Conservation (phyloP, 2,113 vertebrate species). For the Procapra przewalskii region DNA sequence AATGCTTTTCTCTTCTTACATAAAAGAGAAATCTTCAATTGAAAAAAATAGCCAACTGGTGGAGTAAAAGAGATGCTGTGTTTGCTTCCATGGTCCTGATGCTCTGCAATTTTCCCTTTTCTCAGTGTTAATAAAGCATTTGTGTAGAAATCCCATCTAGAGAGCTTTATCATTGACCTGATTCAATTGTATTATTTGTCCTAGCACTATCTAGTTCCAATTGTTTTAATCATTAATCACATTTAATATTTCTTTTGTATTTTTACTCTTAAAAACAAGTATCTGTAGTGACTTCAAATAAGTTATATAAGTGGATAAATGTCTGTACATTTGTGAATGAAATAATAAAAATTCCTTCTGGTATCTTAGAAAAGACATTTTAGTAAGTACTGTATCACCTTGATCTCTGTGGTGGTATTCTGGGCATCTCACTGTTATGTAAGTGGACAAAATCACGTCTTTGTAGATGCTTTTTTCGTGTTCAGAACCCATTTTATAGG, state of each 20-base stretch:
- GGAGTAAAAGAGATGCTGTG: constrained; percentile 23
- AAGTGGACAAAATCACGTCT: neutral
- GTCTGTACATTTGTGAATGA: neutral
- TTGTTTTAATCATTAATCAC: neutral
- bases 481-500: neutral
- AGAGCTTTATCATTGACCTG: constrained; percentile 42
- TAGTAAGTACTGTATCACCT: neutral
- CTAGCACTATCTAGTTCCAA: neutral
- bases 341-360: neutral
- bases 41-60: constrained; percentile 30
- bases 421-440: neutral
- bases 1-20: constrained; percentile 48
- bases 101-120: constrained; percentile 45
- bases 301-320: neutral
- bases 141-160: constrained; percentile 58
- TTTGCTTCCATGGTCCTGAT: neutral
- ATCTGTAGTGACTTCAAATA: neutral
- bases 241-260: neutral
- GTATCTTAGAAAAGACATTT: neutral
- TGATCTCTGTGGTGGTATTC: neutral
- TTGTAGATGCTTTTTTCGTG: neutral
- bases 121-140: constrained; percentile 36
- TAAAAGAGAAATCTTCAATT: constrained; percentile 41
- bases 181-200: neutral
- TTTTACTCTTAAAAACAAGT: neutral